Evolutionary conservation across 2,888 invertebrate genomes (phyloP).

Genomic region (Resseliella maxima): DNA sequence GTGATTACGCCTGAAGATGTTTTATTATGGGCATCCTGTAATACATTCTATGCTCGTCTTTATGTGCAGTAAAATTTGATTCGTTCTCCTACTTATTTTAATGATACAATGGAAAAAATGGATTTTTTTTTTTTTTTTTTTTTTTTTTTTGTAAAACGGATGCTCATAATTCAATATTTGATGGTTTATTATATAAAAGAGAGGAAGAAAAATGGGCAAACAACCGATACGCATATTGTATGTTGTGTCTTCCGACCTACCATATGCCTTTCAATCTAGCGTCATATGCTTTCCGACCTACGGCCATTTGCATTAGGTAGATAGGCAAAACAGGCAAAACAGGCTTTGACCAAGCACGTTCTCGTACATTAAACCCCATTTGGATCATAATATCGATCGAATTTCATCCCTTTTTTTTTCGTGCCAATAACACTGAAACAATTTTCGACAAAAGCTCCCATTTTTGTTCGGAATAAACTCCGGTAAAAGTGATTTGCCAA

Average conservation of each 20-base stretch:
- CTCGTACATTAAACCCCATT: neutral
- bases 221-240: neutral
- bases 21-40: neutral
- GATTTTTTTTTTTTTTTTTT: neutral
- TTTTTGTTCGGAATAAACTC: no score
- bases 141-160: neutral
- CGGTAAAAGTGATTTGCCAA: no score
- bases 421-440: no score
- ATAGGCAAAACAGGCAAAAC: no score
- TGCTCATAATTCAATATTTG: neutral
- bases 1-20: neutral
- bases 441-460: no score
- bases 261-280: no score
- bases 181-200: no score
- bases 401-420: neutral
- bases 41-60: neutral
- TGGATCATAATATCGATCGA: neutral
- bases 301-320: no score
- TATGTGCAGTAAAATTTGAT: constrained; percentile 33
- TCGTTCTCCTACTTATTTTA: neutral
- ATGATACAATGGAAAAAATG: no score
- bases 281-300: no score
- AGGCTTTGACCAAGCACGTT: neutral
- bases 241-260: neutral
- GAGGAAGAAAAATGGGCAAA: neutral